These are phyloP conservation scores for Erethizon dorsatum DNA, from an alignment of 2,797 vertebrate species.

Conservation along the genomic window DNA sequence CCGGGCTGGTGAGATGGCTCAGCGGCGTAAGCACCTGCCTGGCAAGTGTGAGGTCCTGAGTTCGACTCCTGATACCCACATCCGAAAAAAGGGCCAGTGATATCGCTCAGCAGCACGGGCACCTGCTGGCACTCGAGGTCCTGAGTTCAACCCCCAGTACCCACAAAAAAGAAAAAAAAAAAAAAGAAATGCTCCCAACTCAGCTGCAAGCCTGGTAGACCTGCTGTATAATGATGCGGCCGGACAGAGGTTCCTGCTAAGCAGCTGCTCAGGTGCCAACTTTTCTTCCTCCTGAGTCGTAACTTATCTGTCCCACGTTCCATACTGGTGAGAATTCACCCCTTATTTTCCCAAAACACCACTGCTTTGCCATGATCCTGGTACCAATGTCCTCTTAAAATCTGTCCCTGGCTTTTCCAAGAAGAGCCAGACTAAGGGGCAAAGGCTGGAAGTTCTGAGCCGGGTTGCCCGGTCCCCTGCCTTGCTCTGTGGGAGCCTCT, in stretches of 20 bases:
- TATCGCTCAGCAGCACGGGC: too few relatives aligned
- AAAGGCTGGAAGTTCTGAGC: background rate
- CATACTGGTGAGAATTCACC: constrained; percentile 8
- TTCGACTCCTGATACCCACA: too few relatives aligned
- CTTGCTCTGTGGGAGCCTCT: background rate
- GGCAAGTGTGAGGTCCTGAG: too few relatives aligned
- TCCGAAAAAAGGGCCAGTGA: too few relatives aligned
- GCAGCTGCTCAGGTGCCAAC: fast-evolving
- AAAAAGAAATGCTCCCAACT: background rate
- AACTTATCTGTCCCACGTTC: background rate
- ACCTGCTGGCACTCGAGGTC: too few relatives aligned
- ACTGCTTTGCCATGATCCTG: background rate
- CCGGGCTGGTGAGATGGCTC: too few relatives aligned
- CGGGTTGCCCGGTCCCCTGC: background rate
- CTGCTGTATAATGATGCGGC: background rate
- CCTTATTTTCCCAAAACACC: background rate
- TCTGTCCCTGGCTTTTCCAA: background rate
- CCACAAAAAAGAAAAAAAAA: too few relatives aligned
- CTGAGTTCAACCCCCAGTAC: too few relatives aligned
- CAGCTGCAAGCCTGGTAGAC: background rate
- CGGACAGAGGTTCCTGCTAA: background rate
- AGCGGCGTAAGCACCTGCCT: too few relatives aligned
- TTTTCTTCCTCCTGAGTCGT: constrained; percentile 3
- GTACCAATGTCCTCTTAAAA: background rate
- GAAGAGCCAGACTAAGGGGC: background rate